These are phyloP conservation scores for Dysdera silvatica DNA, from an alignment of 1,140 invertebrate genomes.

Conservation along the genomic window DNA sequence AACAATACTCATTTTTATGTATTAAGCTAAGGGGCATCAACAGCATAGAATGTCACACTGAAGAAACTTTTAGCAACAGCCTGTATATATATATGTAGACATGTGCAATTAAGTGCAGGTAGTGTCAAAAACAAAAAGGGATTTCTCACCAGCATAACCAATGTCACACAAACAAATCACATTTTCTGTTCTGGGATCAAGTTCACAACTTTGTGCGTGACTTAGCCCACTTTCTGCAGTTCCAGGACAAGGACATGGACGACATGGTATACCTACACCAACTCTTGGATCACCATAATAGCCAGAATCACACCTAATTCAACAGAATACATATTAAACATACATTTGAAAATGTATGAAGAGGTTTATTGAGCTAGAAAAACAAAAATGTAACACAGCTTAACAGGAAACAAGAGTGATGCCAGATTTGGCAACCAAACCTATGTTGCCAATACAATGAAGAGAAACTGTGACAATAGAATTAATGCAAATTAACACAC, in stretches of 20 bases:
- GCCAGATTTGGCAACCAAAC: too few species aligned
- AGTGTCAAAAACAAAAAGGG: not conserved
- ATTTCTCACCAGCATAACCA: constrained; percentile 65
- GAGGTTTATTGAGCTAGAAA: not conserved
- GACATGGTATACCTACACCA: constrained; percentile 79
- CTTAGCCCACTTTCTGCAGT: constrained; percentile 67
- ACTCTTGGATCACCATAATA: constrained; percentile 92
- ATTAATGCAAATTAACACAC: too few species aligned
- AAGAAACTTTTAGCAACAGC: too few species aligned
- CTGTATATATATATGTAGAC: too few species aligned
- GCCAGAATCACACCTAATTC: constrained; percentile 66
- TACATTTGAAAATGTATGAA: not conserved
- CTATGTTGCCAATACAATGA: too few species aligned
- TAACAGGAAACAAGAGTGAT: too few species aligned
- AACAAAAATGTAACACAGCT: not conserved
- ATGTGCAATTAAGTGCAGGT: not conserved
- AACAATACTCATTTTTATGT: too few species aligned
- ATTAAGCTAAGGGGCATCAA: too few species aligned
- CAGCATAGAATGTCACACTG: too few species aligned
- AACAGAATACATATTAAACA: not conserved
- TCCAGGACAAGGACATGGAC: constrained; percentile 89
- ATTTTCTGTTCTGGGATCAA: constrained; percentile 77
- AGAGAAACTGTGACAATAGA: too few species aligned
- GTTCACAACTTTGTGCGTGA: constrained; percentile 77
- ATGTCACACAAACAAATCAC: constrained; percentile 87